Evolutionary conservation across 1,140 invertebrate species (phyloP), one percentile per base, ranked within the genome.

Genomic region (Papilio dardanus): DNA sequence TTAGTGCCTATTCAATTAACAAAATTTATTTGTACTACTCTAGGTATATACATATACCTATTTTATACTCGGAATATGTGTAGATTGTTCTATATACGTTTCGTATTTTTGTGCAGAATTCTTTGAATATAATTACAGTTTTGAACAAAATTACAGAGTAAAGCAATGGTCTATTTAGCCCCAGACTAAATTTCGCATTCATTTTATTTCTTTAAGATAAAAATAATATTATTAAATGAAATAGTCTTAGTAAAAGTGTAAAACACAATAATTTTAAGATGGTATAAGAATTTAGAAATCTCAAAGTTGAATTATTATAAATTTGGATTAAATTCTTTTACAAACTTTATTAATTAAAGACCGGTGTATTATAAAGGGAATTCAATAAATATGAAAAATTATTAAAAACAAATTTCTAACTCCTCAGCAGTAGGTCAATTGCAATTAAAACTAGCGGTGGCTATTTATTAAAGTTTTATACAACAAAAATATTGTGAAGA

Each of bases 391-490:
- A 62, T 62, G 21, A 62, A 62, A 62, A 30, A 62, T 4, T 16
- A 30, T 28, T 28, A 28, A 62, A 28, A 62, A 28, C 54, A 62
- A 62, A 62, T 62, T 62, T 62, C 54, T 62, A 62, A 62, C 54
- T 30, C 10, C 54, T 30, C 24, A 28, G 21, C 54, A 62, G 54
- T 58, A 58, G 54, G 54, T 62, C 54, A 62, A 62, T 62, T 62
- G 54, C 54, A 62, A 62, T 62, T 62, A 62, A 62, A 62, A 62
- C 54, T 62, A 62, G 54, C 54, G 24, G 12, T 62, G 54, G 24
- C 24, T 62, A 62, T 62, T 62, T 62, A 62, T 28, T 54, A 28
- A 62, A 62, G 54, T 28, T 62, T 62, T 28, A 30, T 62, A 14
- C 10, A 28, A 62, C 54, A 62, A 62, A n/a, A 62, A 62, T 28